Percentiles rank a stretch among this genome's conserved stretches.
These are phyloP conservation scores for Pristis pectinata DNA, from an alignment of 2,797 vertebrate species.

Conservation along the genomic window DNA sequence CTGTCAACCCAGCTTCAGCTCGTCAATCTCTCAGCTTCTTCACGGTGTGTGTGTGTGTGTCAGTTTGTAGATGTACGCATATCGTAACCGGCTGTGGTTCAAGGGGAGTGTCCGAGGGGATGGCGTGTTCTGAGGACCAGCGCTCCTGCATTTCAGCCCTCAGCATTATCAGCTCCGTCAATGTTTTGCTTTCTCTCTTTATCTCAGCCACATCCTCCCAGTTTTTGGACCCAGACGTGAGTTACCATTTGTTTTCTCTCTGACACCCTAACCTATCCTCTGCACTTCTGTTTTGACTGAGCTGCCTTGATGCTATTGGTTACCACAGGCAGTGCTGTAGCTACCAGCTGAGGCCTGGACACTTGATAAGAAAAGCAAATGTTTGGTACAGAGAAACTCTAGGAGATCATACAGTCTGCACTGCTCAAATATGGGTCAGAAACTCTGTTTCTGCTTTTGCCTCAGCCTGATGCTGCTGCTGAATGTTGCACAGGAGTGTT, in stretches of 20 bases:
- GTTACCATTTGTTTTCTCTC: background rate
- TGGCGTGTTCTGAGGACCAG: background rate
- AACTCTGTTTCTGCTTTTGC: background rate
- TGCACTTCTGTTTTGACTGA: background rate
- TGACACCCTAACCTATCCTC: background rate
- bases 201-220: background rate
- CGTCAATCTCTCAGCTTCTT: conserved; percentile 28
- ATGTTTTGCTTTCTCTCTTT: background rate
- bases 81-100: background rate
- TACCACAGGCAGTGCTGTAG: background rate
- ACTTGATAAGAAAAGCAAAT: background rate
- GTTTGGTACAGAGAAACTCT: background rate
- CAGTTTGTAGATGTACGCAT: background rate
- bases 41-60: background rate
- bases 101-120: background rate
- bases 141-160: background rate
- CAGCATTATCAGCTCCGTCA: background rate
- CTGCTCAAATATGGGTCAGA: background rate
- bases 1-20: background rate
- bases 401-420: background rate
- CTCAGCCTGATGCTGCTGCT: background rate
- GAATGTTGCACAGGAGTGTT: background rate
- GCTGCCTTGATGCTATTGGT: background rate
- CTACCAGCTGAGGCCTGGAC: background rate
- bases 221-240: conserved; percentile 22